Conservation (phyloP, 2,888 invertebrate species). For the Entomobrya multifasciata region DNA sequence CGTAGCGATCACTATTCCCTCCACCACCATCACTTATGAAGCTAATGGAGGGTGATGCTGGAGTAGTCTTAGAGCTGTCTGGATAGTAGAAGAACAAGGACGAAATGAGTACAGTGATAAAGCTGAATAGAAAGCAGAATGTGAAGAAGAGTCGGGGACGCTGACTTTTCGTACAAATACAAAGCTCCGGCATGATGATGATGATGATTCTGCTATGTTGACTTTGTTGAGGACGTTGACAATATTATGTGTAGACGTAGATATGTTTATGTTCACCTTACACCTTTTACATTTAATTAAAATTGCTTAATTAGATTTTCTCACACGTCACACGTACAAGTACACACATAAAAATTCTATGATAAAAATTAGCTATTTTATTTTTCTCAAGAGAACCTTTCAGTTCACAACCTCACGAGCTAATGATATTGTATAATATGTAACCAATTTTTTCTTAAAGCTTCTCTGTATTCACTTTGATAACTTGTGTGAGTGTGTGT, state of each 20-base stretch:
- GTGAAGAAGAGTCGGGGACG: slow-evolving; percentile 78
- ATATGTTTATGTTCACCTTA: too few species aligned
- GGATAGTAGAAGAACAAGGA: slow-evolving; percentile 78
- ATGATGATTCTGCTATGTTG: too few species aligned
- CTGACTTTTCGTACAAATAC: slow-evolving; percentile 70
- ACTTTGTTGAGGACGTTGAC: slow-evolving; percentile 3
- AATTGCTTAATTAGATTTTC: slow-evolving; percentile 15
- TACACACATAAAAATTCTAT: neutral
- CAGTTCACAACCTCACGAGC: slow-evolving; percentile 43
- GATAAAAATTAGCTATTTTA: neutral
- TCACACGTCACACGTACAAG: neutral
- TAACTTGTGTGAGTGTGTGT: too few species aligned
- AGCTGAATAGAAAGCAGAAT: slow-evolving; percentile 78
- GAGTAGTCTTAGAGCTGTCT: slow-evolving; percentile 68
- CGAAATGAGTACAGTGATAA: slow-evolving; percentile 77
- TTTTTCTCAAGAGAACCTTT: slow-evolving; percentile 54
- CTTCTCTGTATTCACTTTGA: too few species aligned
- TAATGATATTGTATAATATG: slow-evolving; percentile 15
- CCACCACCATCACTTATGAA: slow-evolving; percentile 59
- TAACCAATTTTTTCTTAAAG: too few species aligned
- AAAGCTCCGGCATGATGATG: slow-evolving; percentile 69
- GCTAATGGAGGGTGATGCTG: slow-evolving; percentile 60
- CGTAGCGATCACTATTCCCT: slow-evolving; percentile 45
- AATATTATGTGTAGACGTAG: neutral
- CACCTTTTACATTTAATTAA: slow-evolving; percentile 34